phyloP scores from a whole-genome alignment of 2,113 vertebrate species.

The Ochotona princeps region DNA sequence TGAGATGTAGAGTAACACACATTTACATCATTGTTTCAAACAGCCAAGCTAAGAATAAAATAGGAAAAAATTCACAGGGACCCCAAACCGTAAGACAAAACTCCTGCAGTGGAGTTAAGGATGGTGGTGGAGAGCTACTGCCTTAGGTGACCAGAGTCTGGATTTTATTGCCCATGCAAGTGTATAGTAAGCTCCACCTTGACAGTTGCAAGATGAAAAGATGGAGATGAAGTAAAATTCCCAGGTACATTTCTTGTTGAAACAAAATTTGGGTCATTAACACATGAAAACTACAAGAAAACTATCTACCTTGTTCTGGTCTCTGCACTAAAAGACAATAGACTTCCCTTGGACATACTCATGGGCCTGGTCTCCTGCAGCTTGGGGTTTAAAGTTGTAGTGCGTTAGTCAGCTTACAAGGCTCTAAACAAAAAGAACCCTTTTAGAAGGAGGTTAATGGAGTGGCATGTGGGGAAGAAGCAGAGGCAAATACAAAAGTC shows the following conservation, averaged over 20 bases:
- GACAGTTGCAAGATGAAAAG: not conserved
- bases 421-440: not conserved
- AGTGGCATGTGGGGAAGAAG: too few species aligned
- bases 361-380: not conserved
- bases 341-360: not conserved
- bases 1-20: not conserved
- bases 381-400: not conserved
- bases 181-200: not conserved
- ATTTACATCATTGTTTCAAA: not conserved
- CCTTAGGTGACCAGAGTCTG: not conserved
- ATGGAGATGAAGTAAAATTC: not conserved
- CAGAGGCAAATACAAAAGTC: not conserved
- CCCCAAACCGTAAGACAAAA: not conserved
- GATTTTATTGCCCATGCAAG: not conserved
- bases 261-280: not conserved
- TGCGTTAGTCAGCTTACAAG: not conserved
- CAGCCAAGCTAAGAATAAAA: not conserved
- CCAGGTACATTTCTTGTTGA: not conserved
- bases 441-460: not conserved
- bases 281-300: not conserved
- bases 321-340: constrained; percentile 14
- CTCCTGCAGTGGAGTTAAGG: too few species aligned
- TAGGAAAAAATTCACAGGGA: not conserved
- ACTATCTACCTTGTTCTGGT: not conserved
- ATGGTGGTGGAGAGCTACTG: not conserved